A percentile compares a stretch with the other conserved stretches of the same genome.
phyloP scores from a whole-genome alignment of 1,140 invertebrate genomes.

The Drosophila sp. region DNA sequence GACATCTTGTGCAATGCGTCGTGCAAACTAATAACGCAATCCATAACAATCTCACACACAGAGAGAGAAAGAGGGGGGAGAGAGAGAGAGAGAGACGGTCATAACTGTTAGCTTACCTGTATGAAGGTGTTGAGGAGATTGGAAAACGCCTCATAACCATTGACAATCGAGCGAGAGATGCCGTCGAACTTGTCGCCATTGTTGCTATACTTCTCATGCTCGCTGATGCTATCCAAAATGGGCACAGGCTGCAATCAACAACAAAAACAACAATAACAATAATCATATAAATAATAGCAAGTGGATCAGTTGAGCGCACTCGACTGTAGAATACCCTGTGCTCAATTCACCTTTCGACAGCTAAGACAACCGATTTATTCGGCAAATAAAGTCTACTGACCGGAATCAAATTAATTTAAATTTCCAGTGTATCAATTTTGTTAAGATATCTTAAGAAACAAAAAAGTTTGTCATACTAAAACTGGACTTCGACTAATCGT shows the following conservation, averaged over 20 bases:
- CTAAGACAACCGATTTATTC: no score
- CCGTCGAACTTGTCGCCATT: constrained; percentile 85
- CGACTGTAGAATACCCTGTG: no score
- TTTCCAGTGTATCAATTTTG: no score
- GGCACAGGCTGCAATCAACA: constrained; percentile 84
- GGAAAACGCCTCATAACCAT: constrained; percentile 86
- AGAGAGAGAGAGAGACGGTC: neutral
- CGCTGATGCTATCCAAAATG: constrained; percentile 86
- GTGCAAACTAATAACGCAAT: constrained; percentile 38
- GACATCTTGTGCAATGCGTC: constrained; percentile 39
- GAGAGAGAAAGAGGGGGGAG: no score
- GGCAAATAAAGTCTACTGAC: no score
- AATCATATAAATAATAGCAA: no score
- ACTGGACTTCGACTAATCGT: no score
- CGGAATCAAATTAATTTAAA: no score
- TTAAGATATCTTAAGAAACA: no score
- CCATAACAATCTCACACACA: constrained; percentile 9
- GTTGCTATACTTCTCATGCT: constrained; percentile 88
- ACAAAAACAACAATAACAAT: neutral
- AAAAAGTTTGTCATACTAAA: no score
- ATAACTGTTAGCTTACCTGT: constrained; percentile 84
- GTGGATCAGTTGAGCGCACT: no score
- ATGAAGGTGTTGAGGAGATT: constrained; percentile 86
- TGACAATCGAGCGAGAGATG: constrained; percentile 85
- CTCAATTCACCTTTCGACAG: no score